Conservation (phyloP, 2,888 invertebrate genomes). For the Cremastinae sp. region DNA sequence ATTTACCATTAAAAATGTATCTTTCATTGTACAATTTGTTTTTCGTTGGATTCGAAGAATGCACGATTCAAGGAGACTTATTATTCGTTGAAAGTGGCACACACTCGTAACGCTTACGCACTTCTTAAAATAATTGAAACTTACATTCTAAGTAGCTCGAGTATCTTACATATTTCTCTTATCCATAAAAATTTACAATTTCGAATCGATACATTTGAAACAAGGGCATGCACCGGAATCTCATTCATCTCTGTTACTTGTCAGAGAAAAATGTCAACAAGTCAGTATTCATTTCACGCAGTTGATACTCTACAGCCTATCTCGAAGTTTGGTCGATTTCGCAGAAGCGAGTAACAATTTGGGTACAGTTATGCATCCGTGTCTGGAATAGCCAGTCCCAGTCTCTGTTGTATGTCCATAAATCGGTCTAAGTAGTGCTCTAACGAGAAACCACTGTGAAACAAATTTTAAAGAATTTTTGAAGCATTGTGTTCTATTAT, state of each 20-base stretch:
- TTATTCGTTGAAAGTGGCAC: slow-evolving; percentile 16
- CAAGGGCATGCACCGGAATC: slow-evolving; percentile 19
- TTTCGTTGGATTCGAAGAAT: slow-evolving; percentile 1
- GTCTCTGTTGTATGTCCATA: slow-evolving; percentile 69
- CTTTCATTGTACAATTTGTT: neutral
- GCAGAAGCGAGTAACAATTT: slow-evolving; percentile 49
- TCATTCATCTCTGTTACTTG: neutral
- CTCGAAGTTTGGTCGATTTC: slow-evolving; percentile 48
- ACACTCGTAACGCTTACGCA: slow-evolving; percentile 29
- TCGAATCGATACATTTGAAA: slow-evolving; percentile 27
- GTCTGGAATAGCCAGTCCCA: slow-evolving; percentile 69
- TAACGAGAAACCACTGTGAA: slow-evolving; percentile 63
- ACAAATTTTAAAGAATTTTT: slow-evolving; percentile 1
- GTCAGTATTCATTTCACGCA: neutral
- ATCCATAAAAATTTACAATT: slow-evolving; percentile 47
- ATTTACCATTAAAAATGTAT: no score
- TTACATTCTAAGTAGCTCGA: slow-evolving; percentile 38
- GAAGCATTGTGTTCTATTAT: no score
- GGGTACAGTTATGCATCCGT: slow-evolving; percentile 62
- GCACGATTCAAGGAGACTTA: slow-evolving; percentile 1
- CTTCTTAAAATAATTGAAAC: slow-evolving; percentile 28
- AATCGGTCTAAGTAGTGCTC: slow-evolving; percentile 70
- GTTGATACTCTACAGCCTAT: slow-evolving; percentile 25
- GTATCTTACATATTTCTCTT: slow-evolving; percentile 55
- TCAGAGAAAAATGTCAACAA: neutral